Evolutionary conservation across 2,113 vertebrate species (phyloP).

Genomic region (Myrmophylax atrothorax): DNA sequence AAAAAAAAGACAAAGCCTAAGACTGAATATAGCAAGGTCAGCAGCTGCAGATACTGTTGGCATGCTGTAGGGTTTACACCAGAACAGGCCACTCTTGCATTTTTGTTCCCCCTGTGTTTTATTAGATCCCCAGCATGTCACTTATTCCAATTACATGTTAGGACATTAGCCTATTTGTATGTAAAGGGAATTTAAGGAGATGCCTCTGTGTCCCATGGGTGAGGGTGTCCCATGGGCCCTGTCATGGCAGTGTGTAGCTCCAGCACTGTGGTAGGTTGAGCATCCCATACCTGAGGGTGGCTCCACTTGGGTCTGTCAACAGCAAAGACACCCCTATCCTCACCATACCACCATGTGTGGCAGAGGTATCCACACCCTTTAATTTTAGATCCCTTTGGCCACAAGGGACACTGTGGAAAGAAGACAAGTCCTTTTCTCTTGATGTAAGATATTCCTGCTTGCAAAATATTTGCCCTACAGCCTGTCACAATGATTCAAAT

Average conservation of each 20-base stretch:
- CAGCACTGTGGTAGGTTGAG: neutral
- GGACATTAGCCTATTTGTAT: neutral
- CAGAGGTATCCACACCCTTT: neutral
- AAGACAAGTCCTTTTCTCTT: neutral
- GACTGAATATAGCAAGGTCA: neutral
- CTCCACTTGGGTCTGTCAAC: neutral
- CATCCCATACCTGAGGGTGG: rapidly evolving
- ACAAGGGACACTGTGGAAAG: neutral
- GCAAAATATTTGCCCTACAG: neutral
- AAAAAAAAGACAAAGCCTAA: neutral
- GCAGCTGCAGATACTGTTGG: neutral
- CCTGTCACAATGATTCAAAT: neutral
- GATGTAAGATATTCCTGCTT: neutral
- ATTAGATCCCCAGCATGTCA: neutral
- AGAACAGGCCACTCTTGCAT: neutral
- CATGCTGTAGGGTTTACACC: neutral
- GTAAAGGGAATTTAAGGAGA: neutral
- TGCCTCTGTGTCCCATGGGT: rapidly evolving
- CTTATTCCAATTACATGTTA: neutral
- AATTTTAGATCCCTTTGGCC: neutral
- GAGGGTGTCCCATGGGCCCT: neutral
- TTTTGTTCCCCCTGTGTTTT: neutral
- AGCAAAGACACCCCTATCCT: neutral
- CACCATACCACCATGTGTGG: rapidly evolving
- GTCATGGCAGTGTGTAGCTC: neutral